Base-by-base conservation (phyloP, 2,888 invertebrate genomes). In the Noctua janthe region DNA sequence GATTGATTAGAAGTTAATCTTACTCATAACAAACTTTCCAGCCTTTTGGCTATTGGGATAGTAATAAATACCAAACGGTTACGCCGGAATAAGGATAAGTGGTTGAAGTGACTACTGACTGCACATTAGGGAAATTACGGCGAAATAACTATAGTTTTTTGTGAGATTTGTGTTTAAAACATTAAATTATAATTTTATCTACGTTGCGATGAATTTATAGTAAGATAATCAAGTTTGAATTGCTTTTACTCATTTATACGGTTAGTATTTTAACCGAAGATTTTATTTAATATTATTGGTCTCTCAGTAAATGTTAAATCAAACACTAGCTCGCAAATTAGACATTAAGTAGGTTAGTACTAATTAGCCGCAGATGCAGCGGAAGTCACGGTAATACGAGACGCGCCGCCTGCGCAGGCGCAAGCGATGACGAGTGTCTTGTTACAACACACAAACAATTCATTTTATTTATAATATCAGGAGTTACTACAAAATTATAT, bases 331-430 rank as follows among this genome's bases (percentile, higher is more conserved):
- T 59, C 23, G 66, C 15, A 49, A 80, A 59, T 81, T 17, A n/a
- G 35, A 49, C 15, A 47, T 15, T 67, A 49, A 80, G 23, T 74
- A 76, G 54, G 70, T 66, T 64, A 72, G 13, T 35, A 39, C 10
- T 35, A 76, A 80, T 70, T 70, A 74, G 74, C 51, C 20, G 54
- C 71, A 76, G 64, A 80, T 80, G 59, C 54, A 62, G 64, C 71
- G 76, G 80, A 77, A 83, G 74, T 74, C 35, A 54, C 71, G 17
- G 86, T 77, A 86, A 83, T 23, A 35, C 13, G 83, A 85, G 43
- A n/a, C 66, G 39, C 17, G 66, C 67, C 67, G 81, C 66, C 56
- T 67, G 81, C 59, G 71, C 73, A 54, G 8, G 59, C 70, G 74
- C 70, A 54, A 17, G 49, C 73, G 3, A 15, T 17, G 17, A 13